Evolutionary conservation across 2,888 invertebrate species (phyloP).

Genomic region (Nebria salina): DNA sequence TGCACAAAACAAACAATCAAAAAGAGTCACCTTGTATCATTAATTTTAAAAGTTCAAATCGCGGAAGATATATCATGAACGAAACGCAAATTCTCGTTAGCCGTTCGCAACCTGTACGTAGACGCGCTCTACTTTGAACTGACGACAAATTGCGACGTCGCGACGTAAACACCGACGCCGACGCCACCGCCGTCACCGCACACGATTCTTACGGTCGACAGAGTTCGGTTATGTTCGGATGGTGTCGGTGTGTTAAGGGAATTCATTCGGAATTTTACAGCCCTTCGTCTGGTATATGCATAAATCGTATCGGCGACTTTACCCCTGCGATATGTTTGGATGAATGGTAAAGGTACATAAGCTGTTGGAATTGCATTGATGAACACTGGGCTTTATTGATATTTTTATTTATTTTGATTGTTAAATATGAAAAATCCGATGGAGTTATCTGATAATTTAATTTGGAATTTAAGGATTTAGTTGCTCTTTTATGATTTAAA

Average conservation of each 20-base stretch:
- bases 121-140: conserved; percentile 35
- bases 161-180: conserved; percentile 44
- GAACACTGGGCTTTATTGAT: conserved; percentile 21
- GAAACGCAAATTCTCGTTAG: not conserved
- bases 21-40: not conserved
- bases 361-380: not conserved
- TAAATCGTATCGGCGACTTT: conserved; percentile 20
- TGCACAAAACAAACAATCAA: conserved; percentile 8
- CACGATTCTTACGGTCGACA: conserved; percentile 1
- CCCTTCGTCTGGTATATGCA: conserved; percentile 26
- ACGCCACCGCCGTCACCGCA: not conserved
- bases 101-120: not conserved
- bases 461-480: too few species aligned
- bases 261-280: conserved; percentile 34
- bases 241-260: conserved; percentile 18
- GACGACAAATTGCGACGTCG: conserved; percentile 45
- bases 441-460: not conserved
- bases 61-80: not conserved
- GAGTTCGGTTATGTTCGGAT: conserved; percentile 31
- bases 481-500: too few species aligned
- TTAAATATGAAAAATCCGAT: not conserved
- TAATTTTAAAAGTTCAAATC: conserved; percentile 2
- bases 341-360: not conserved
- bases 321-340: not conserved
- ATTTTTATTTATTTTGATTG: conserved; percentile 24